Evolutionary conservation across 1,140 invertebrate species (phyloP), one percentile per base, ranked within the genome.

Genomic region (Polypedilum vanderplanki): DNA sequence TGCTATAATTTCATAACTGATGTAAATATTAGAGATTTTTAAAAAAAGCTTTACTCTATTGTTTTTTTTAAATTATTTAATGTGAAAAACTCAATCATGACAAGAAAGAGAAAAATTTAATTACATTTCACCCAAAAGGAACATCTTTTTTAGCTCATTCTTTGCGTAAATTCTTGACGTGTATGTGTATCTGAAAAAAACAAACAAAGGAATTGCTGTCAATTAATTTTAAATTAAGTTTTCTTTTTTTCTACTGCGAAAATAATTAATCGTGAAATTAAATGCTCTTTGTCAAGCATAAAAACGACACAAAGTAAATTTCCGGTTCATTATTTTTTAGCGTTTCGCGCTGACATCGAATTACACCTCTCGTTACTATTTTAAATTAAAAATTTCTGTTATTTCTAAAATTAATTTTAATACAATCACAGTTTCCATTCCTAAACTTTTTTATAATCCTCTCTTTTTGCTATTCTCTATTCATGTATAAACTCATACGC

Each of bases 211-310:
- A 57, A 57, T 57, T 57, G 46, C 46, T 57, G 46, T 57, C 46
- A 57, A 57, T 57, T 57, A 57, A 57, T 57, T 57, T n/a, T 57
- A 12, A 57, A 57, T 57, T 57, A 57, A 57, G 46, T 57, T 57
- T 57, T 33, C 24, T 33, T 33, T 5, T 33, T 5, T 15, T 57
- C 15, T 12, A 57, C 46, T 57, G 46, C n/a, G 46, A 57, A 57
- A 57, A 57, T 57, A 57, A 57, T 57, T 57, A 57, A 57, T 57
- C 46, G 46, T 57, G 46, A 57, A 57, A 57, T 57, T 57, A 57
- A 57, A 57, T 57, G 46, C 46, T 57, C 15, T 12, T n/a, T 57
- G 46, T 57, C 46, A 57, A 57, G 46, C 46, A 57, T 57, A n/a
- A 57, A 57, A 57, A n/a, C 46, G 46, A 57, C 46, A 57, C 12